A percentile compares a stretch with the other conserved stretches of the same genome.
Conservation (phyloP, 1,140 invertebrate species). For the Tenebrio molitor region DNA sequence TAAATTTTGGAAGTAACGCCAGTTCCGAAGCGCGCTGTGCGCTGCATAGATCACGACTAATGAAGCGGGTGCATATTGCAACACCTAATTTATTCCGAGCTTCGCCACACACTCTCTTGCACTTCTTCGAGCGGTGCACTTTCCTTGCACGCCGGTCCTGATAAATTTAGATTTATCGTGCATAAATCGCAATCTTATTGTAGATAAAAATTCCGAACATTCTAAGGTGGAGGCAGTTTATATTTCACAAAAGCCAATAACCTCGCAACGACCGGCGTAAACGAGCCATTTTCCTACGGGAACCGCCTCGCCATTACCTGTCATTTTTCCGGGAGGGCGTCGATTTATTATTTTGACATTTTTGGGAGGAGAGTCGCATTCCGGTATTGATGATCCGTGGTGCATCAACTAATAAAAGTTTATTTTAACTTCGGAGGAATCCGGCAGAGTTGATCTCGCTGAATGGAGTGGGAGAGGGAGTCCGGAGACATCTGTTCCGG, state of each 20-base stretch:
- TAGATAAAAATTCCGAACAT: conserved; percentile 11
- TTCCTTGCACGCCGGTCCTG: neutral
- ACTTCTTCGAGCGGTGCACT: neutral
- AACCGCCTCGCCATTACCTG: conserved; percentile 26
- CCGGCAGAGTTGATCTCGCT: neutral
- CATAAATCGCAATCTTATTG: conserved; percentile 4
- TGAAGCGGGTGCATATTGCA: neutral
- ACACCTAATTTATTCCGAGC: neutral
- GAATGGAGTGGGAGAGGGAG: no score
- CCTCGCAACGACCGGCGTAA: conserved; percentile 21
- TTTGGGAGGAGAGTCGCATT: neutral
- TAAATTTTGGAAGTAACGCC: no score
- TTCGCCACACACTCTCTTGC: neutral
- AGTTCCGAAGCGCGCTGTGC: no score
- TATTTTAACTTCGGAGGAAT: conserved; percentile 4
- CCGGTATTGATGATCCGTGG: no score
- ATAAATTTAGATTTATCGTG: conserved; percentile 11
- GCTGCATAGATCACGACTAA: neutral
- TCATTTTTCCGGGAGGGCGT: neutral
- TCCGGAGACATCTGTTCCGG: no score
- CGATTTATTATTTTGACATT: conserved; percentile 32
- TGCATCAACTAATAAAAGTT: conserved; percentile 4
- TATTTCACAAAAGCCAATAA: conserved; percentile 24
- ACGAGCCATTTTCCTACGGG: conserved; percentile 28
- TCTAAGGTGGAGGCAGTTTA: conserved; percentile 20